Evolutionary conservation across 2,888 invertebrate genomes (phyloP).

Genomic region (Dasypolia templi): DNA sequence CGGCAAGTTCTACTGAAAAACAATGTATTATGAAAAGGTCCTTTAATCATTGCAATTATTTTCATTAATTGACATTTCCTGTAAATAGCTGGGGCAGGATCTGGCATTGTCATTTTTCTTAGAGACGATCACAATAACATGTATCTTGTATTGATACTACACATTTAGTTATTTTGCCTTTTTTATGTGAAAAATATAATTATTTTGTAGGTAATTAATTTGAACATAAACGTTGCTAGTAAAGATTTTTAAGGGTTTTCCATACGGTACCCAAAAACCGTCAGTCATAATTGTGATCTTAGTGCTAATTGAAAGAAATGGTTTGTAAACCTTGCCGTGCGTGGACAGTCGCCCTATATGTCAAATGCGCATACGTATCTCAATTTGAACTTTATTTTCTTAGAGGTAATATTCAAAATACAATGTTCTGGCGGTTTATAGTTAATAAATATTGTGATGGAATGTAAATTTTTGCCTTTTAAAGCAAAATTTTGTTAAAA

Average conservation of each 20-base stretch:
- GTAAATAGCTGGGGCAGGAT: no score
- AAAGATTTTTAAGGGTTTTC: background rate
- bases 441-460: conserved; percentile 44
- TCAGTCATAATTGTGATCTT: conserved; percentile 66
- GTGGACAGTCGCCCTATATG: conserved; percentile 38
- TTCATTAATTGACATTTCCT: no score
- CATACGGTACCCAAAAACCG: conserved; percentile 63
- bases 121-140: no score
- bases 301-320: conserved; percentile 79
- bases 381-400: conserved; percentile 13
- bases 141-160: no score
- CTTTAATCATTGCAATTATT: no score
- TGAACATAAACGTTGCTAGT: no score
- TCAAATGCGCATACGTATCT: conserved; percentile 15
- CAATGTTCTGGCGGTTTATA: background rate
- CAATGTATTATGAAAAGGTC: no score
- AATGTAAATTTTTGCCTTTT: conserved; percentile 42
- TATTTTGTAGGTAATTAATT: no score
- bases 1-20: no score
- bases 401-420: conserved; percentile 14
- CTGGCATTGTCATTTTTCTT: no score
- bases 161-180: no score
- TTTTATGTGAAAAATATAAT: no score
- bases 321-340: conserved; percentile 72
- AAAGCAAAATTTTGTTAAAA: conserved; percentile 39